Evolutionary conservation across 2,113 vertebrate genomes (phyloP).

Genomic region (Suncus etruscus): DNA sequence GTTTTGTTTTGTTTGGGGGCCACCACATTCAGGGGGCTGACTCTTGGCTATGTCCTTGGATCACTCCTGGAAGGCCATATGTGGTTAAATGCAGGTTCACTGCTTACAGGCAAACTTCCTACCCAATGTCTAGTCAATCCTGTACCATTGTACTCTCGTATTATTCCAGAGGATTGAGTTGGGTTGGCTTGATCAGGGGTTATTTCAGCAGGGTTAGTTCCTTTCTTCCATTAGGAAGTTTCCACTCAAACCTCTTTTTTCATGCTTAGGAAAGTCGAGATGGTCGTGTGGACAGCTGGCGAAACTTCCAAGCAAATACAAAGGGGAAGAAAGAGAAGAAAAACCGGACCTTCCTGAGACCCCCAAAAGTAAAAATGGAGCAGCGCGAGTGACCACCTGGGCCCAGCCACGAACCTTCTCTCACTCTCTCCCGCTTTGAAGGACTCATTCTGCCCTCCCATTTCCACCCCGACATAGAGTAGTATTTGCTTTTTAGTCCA

Average conservation of each 20-base stretch:
- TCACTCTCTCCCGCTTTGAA: slow-evolving; percentile 83
- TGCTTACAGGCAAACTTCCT: too few species aligned
- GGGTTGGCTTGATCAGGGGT: background rate
- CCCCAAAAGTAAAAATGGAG: slow-evolving; percentile 99
- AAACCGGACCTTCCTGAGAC: slow-evolving; percentile 97
- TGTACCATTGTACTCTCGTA: background rate
- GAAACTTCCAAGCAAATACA: slow-evolving; percentile 96
- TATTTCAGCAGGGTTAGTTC: background rate
- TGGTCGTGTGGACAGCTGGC: slow-evolving; percentile 98
- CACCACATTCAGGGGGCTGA: too few species aligned
- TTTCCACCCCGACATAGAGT: slow-evolving; percentile 85
- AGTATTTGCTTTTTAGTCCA: slow-evolving; percentile 88
- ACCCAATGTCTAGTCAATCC: too few species aligned
- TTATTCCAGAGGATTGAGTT: background rate
- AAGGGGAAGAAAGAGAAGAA: slow-evolving; percentile 98
- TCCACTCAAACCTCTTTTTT: slow-evolving; percentile 18
- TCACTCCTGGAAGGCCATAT: too few species aligned
- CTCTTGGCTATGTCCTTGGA: too few species aligned
- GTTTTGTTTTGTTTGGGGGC: too few species aligned
- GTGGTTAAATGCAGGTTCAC: too few species aligned
- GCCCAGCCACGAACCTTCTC: slow-evolving; percentile 62
- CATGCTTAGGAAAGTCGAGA: slow-evolving; percentile 94
- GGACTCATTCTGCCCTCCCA: slow-evolving; percentile 84
- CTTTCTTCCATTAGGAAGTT: background rate
- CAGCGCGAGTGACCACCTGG: slow-evolving; percentile 90